Percentiles rank a stretch among this genome's conserved stretches.
These are phyloP conservation scores for Lycodopsis pacificus DNA, from an alignment of 2,797 vertebrate genomes.

Conservation along the genomic window DNA sequence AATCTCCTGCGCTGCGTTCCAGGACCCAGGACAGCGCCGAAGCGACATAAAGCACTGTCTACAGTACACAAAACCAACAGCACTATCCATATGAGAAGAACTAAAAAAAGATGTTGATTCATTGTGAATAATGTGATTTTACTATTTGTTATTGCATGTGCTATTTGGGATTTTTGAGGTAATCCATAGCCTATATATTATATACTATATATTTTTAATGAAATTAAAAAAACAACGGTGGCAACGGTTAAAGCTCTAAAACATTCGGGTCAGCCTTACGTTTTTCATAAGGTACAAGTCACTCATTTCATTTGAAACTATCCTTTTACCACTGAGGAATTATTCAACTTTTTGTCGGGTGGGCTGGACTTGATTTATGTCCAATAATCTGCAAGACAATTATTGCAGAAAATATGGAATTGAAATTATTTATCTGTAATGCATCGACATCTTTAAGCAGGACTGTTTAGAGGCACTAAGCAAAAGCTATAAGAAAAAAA, in stretches of 20 bases:
- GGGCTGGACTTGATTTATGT: neutral
- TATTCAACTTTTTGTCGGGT: neutral
- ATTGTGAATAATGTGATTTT: no score
- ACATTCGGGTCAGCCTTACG: neutral
- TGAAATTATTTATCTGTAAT: slow-evolving; percentile 4
- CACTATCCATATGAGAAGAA: neutral
- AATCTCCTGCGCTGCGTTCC: no score
- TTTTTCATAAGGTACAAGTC: neutral
- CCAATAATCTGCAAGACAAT: neutral
- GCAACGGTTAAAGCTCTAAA: no score
- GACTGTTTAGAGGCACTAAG: slow-evolving; percentile 20
- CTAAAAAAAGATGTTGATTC: neutral
- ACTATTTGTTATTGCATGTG: no score
- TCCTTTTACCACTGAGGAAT: neutral
- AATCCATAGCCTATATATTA: no score
- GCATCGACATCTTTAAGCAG: neutral
- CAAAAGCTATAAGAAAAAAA: slow-evolving; percentile 8
- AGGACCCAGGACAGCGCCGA: no score
- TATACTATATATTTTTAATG: no score
- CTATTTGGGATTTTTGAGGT: no score
- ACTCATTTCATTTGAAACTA: neutral
- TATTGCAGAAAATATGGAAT: neutral
- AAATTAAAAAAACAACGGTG: no score
- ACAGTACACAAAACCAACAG: neutral
- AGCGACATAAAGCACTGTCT: no score